phyloP scores from a whole-genome alignment of 2,888 invertebrate genomes.

The Orchesella flavescens region DNA sequence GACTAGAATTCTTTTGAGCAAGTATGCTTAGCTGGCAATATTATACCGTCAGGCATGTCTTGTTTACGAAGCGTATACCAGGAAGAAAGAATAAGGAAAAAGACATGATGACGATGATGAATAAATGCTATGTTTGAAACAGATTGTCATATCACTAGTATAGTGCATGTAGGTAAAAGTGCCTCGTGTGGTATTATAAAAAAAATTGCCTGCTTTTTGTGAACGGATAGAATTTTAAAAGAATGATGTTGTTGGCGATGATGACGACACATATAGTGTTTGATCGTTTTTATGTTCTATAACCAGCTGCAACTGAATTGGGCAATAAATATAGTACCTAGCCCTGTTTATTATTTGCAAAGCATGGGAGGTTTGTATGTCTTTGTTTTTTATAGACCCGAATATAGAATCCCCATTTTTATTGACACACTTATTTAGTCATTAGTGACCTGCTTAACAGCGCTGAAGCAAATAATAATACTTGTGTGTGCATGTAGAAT shows the following conservation, averaged over 20 bases:
- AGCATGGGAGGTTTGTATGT: conserved; percentile 8
- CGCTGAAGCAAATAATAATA: not conserved
- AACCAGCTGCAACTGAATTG: not conserved
- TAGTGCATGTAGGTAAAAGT: conserved; percentile 17
- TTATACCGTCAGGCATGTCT: not conserved
- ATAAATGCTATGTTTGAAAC: conserved; percentile 15
- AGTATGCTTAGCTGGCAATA: too few species aligned
- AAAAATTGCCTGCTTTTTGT: not conserved
- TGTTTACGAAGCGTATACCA: conserved; percentile 12
- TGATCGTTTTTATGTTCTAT: not conserved
- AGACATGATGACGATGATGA: conserved; percentile 40
- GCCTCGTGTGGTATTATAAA: conserved; percentile 44
- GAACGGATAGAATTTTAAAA: not conserved
- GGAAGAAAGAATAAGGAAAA: conserved; percentile 63
- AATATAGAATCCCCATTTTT: conserved; percentile 44
- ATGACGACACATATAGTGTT: conserved; percentile 14
- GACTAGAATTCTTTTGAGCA: not conserved
- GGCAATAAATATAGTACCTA: not conserved
- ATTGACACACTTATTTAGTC: conserved; percentile 60
- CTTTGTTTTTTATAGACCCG: conserved; percentile 26
- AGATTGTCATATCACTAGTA: conserved; percentile 24
- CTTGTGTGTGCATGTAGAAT: not conserved
- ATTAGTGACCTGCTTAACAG: conserved; percentile 62
- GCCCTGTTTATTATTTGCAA: conserved; percentile 16
- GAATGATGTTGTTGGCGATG: not conserved